phyloP scores from a whole-genome alignment of 2,888 invertebrate species.

The Uloborus plumipes region DNA sequence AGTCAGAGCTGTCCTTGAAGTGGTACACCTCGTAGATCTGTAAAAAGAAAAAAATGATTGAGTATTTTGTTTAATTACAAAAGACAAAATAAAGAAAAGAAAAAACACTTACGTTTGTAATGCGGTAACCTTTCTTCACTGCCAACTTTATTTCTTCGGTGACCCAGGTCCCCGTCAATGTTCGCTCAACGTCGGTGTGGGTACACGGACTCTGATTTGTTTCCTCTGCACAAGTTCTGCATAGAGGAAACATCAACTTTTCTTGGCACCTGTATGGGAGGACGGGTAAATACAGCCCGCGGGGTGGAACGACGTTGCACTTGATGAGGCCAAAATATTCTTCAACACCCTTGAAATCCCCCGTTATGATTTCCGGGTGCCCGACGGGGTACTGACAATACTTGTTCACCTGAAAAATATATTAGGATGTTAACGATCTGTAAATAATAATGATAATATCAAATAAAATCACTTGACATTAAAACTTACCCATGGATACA shows the following conservation, averaged over 20 bases:
- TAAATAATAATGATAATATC: too few species aligned
- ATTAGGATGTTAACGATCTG: too few species aligned
- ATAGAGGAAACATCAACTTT: slow-evolving; percentile 55
- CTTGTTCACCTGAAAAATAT: slow-evolving; percentile 2
- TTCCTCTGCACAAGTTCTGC: slow-evolving; percentile 64
- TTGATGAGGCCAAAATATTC: slow-evolving; percentile 68
- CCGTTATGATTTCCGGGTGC: slow-evolving; percentile 66
- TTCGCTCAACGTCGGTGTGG: slow-evolving; percentile 66
- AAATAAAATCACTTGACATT: too few species aligned
- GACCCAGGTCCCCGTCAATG: slow-evolving; percentile 67
- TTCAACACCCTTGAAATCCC: slow-evolving; percentile 64
- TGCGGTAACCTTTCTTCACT: slow-evolving; percentile 66
- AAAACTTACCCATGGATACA: too few species aligned
- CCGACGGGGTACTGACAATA: slow-evolving; percentile 66
- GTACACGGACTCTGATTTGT: slow-evolving; percentile 65
- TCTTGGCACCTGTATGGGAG: slow-evolving; percentile 40
- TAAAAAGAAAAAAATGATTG: background rate
- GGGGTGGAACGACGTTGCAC: slow-evolving; percentile 67
- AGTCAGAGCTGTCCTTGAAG: background rate
- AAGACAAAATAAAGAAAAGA: too few species aligned
- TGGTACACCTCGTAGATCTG: slow-evolving; percentile 2
- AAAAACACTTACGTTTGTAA: slow-evolving; percentile 5
- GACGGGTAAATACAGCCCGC: slow-evolving; percentile 11
- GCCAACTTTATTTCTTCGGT: slow-evolving; percentile 68
- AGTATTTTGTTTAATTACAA: too few species aligned